A percentile compares a stretch with the other conserved stretches of the same genome.
Conservation (phyloP, 2,113 vertebrate species). For the Aleadryas rufinucha region DNA sequence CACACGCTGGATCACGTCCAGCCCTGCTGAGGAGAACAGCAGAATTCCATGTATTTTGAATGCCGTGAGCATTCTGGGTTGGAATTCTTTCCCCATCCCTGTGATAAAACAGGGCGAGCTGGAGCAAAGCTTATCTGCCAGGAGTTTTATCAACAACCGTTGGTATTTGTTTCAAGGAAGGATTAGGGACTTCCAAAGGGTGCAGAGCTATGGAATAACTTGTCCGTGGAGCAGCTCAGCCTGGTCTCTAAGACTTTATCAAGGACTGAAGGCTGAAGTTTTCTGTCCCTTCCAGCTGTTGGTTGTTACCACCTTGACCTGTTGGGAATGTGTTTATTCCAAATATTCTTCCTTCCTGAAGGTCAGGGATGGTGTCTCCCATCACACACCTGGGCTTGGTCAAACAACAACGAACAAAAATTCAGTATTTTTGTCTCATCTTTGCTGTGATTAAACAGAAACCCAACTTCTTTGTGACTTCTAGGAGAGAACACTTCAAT, state of each 20-base stretch:
- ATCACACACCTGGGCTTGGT: neutral
- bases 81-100: neutral
- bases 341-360: neutral
- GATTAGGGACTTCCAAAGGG: neutral
- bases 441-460: neutral
- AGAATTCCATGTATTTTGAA: neutral
- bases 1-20: fast-evolving
- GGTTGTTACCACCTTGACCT: neutral
- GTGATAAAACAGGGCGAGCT: neutral
- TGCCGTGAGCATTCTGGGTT: neutral
- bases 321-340: neutral
- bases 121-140: neutral
- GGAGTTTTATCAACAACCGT: neutral
- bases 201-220: neutral
- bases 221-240: neutral
- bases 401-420: fast-evolving
- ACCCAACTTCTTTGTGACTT: neutral
- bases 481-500: neutral
- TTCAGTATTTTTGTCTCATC: neutral
- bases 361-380: neutral
- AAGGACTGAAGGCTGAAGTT: neutral
- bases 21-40: neutral
- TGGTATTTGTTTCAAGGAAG: neutral
- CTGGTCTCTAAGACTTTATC: neutral
- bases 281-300: neutral